Evolutionary conservation across 1,140 invertebrate species (phyloP).

Genomic region (Linepithema humile): DNA sequence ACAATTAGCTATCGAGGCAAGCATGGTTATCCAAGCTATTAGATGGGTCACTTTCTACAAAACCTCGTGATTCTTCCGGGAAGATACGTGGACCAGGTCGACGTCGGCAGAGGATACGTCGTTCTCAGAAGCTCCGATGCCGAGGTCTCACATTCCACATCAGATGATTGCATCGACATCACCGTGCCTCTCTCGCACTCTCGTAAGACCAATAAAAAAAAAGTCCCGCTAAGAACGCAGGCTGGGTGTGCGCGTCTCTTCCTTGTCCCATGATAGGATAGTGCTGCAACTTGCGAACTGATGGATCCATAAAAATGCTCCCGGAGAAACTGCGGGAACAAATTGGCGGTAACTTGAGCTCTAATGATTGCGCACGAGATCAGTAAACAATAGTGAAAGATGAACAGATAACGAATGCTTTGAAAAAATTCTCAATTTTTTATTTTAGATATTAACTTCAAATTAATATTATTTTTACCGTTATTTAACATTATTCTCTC

Average conservation of each 20-base stretch:
- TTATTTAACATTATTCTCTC: background rate
- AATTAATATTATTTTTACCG: background rate
- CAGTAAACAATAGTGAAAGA: background rate
- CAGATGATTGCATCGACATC: slow-evolving; percentile 57
- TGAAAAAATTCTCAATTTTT: background rate
- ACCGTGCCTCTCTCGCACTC: background rate
- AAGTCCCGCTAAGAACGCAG: slow-evolving; percentile 30
- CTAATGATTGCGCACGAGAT: background rate
- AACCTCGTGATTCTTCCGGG: slow-evolving; percentile 28
- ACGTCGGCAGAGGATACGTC: slow-evolving; percentile 24
- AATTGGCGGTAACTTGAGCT: slow-evolving; percentile 45
- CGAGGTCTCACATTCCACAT: slow-evolving; percentile 39
- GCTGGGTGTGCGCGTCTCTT: slow-evolving; percentile 52
- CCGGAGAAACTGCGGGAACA: slow-evolving; percentile 68
- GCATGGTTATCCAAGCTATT: background rate
- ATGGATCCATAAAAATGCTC: slow-evolving; percentile 66
- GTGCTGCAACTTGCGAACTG: slow-evolving; percentile 8
- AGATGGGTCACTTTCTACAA: slow-evolving; percentile 56
- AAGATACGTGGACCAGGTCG: background rate
- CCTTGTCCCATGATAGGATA: slow-evolving; percentile 45
- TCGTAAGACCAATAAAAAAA: slow-evolving; percentile 42
- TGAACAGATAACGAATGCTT: background rate
- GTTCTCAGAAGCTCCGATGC: slow-evolving; percentile 16
- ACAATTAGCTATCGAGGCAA: slow-evolving; percentile 20
- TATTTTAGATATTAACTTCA: background rate